Evolutionary conservation across 2,888 invertebrate species (phyloP).

Genomic region (Tipula lateralis): DNA sequence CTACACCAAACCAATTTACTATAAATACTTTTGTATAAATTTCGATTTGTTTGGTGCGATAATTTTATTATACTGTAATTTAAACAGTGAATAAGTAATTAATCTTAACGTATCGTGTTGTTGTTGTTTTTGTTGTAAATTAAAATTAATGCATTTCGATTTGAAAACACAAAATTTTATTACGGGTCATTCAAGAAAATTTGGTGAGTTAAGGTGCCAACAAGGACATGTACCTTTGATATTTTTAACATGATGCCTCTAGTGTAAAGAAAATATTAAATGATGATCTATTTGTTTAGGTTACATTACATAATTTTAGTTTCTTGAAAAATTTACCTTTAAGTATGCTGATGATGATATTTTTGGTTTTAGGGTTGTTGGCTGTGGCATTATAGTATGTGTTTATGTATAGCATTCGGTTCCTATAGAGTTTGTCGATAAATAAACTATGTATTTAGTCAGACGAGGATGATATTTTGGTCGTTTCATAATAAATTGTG

Average conservation of each 20-base stretch:
- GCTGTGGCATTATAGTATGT: too few relatives aligned
- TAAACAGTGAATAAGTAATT: background rate
- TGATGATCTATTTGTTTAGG: slow-evolving; percentile 2
- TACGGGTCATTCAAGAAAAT: background rate
- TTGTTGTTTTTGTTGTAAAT: background rate
- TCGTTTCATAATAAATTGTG: too few relatives aligned
- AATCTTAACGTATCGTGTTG: background rate
- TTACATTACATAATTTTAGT: too few relatives aligned
- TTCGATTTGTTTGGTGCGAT: background rate
- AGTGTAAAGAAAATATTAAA: background rate
- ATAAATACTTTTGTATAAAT: background rate
- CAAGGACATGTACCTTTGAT: background rate
- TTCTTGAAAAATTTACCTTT: too few relatives aligned
- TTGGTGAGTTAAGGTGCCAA: background rate
- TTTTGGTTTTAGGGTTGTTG: too few relatives aligned
- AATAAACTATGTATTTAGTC: too few relatives aligned
- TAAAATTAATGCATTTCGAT: background rate
- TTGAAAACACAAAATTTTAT: background rate
- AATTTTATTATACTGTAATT: background rate
- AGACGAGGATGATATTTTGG: too few relatives aligned
- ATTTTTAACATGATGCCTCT: background rate
- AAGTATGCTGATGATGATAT: too few relatives aligned
- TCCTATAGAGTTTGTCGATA: too few relatives aligned
- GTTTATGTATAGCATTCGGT: too few relatives aligned
- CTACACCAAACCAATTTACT: background rate